Conservation (phyloP, 2,797 vertebrate species). For the Onychomys arenicola region DNA sequence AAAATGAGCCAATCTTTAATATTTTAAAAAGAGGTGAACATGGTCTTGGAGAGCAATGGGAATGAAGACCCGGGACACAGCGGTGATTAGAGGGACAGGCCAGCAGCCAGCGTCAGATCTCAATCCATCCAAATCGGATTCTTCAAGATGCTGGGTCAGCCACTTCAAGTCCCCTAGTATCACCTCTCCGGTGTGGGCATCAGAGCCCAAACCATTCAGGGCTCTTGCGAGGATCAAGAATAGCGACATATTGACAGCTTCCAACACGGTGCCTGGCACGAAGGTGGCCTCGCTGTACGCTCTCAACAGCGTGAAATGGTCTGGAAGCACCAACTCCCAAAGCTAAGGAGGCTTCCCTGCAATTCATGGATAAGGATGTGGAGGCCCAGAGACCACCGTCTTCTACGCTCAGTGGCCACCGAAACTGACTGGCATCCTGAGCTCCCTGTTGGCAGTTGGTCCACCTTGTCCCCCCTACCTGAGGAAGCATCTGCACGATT, state of each 20-base stretch:
- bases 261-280: not conserved
- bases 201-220: not conserved
- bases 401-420: not conserved
- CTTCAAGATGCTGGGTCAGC: not conserved
- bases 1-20: not conserved
- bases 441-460: not conserved
- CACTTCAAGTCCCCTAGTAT: not conserved
- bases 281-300: not conserved
- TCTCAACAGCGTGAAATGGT: not conserved
- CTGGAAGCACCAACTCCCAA: not conserved
- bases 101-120: not conserved
- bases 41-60: not conserved
- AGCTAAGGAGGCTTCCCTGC: not conserved
- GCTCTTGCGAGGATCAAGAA: not conserved
- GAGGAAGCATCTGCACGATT: conserved; percentile 5
- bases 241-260: not conserved
- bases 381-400: conserved; percentile 5
- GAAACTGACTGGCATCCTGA: not conserved
- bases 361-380: not conserved
- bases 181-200: not conserved
- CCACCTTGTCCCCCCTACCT: not conserved
- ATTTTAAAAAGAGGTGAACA: not conserved
- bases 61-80: not conserved
- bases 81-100: not conserved
- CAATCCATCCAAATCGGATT: conserved; percentile 7